Evolutionary conservation across 2,888 invertebrate species (phyloP).

Genomic region (Pilophorus perplexus): DNA sequence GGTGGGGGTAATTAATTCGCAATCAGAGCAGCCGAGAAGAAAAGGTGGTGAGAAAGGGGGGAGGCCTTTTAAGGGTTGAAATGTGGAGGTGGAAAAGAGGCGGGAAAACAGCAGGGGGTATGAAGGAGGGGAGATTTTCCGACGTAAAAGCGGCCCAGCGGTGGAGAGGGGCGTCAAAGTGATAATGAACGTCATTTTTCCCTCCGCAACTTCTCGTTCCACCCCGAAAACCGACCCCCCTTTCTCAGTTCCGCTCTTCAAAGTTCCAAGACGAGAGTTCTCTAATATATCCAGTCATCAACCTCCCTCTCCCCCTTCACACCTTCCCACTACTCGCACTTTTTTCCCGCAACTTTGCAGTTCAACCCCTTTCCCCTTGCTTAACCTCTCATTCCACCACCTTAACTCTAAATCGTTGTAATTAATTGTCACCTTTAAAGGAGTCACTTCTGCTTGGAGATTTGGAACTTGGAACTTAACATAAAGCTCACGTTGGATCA

Average conservation of each 20-base stretch:
- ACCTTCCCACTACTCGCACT: not conserved
- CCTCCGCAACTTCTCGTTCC: too few species aligned
- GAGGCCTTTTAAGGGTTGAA: too few species aligned
- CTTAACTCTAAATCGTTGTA: not conserved
- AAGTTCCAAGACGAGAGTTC: not conserved
- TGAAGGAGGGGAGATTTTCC: not conserved
- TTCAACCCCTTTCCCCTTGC: not conserved
- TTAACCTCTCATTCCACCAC: not conserved
- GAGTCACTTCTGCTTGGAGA: too few species aligned
- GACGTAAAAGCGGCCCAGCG: too few species aligned
- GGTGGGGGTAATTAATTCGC: constrained; percentile 14
- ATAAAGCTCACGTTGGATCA: too few species aligned
- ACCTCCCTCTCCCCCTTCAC: not conserved
- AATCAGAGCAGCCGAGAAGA: not conserved
- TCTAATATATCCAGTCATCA: not conserved
- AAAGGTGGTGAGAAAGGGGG: not conserved
- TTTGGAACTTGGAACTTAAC: too few species aligned
- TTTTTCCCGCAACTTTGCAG: not conserved
- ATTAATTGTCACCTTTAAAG: not conserved
- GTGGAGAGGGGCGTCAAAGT: constrained; percentile 8
- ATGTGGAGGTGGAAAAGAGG: too few species aligned
- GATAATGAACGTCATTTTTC: constrained; percentile 25
- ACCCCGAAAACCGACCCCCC: not conserved
- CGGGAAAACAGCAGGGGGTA: too few species aligned
- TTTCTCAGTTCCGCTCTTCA: not conserved